Evolutionary conservation across 2,888 invertebrate species (phyloP), one percentile per base, ranked within the genome.

Genomic region (Falcaria lacertinaria): DNA sequence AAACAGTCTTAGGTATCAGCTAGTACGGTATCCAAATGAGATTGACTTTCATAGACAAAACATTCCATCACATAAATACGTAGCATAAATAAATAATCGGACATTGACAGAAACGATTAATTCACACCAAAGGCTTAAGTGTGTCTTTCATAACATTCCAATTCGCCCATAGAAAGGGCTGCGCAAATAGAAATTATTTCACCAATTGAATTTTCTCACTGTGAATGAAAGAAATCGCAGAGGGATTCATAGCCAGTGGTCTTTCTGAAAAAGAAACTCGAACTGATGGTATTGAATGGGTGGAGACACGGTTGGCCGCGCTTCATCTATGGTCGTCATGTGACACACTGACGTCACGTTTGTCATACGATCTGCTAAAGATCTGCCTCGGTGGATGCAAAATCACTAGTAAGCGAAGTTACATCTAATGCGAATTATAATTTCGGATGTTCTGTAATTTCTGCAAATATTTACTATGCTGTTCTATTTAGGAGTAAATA

Each of bases 131-230:
- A 61, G 57, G 54, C 55, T 55, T 57, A 60, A 61, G 53, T 47
- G 54, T 37, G 25, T 48, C 54, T 51, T 58, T 55, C 50, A 47
- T 45, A 39, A 44, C 55, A 47, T 55, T 56, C 60, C 60, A 60
- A 67, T 65, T 58, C 44, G 22, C 40, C 54, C 47, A 70, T 73
- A 74, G 77, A 77, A 65, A 71, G 63, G 61, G 57, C 63, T 53
- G 41, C 39, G 47, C 65, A 62, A 74, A 71, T 61, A 68, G 66
- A 67, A 80, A 82, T 81, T 79, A 79, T 79, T 74, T 77, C 72
- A 61, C 64, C 74, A 74, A 80, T 80, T 75, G 79, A 80, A 78
- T 79, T 80, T 77, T 73, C 72, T 66, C 77, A 70, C 78, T 69
- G 67, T 61, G 62, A 70, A 71, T 66, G 64, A 64, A 63, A 64